phyloP scores from a whole-genome alignment of 2,113 vertebrate genomes.

The Ifrita kowaldi region DNA sequence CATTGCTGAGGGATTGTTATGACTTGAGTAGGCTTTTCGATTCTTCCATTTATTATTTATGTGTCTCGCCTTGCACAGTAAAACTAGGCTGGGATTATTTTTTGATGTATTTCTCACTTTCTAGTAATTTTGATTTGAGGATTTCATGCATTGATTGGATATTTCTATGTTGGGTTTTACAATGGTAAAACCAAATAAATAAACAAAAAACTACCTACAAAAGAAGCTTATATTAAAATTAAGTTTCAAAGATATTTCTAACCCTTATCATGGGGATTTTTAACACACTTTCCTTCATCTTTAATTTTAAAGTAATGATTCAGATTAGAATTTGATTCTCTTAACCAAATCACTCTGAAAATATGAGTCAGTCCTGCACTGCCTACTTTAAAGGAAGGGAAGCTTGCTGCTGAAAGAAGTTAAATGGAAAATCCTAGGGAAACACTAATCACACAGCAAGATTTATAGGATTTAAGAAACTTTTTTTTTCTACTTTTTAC shows the following conservation, averaged over 20 bases:
- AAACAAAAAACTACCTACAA: not conserved
- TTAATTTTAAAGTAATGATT: not conserved
- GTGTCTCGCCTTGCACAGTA: not conserved
- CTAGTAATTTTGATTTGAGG: not conserved
- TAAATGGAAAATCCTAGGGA: not conserved
- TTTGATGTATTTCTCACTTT: not conserved
- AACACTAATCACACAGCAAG: not conserved
- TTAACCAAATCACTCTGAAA: not conserved
- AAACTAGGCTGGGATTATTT: not conserved
- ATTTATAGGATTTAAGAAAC: not conserved
- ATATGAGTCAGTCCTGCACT: rapidly evolving
- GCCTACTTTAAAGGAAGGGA: not conserved
- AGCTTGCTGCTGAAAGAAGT: not conserved
- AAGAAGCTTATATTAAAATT: not conserved
- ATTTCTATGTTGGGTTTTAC: not conserved
- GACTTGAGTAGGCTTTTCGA: not conserved
- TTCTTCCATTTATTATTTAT: not conserved
- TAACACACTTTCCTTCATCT: rapidly evolving
- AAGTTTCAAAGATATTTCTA: not conserved
- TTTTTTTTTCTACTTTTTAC: not conserved
- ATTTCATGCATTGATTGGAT: not conserved
- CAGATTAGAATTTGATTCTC: not conserved
- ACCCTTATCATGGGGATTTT: rapidly evolving
- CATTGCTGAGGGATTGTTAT: not conserved
- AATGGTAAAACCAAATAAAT: not conserved